Conservation (phyloP, 2,113 vertebrate species). For the Rhinogobius similis region DNA sequence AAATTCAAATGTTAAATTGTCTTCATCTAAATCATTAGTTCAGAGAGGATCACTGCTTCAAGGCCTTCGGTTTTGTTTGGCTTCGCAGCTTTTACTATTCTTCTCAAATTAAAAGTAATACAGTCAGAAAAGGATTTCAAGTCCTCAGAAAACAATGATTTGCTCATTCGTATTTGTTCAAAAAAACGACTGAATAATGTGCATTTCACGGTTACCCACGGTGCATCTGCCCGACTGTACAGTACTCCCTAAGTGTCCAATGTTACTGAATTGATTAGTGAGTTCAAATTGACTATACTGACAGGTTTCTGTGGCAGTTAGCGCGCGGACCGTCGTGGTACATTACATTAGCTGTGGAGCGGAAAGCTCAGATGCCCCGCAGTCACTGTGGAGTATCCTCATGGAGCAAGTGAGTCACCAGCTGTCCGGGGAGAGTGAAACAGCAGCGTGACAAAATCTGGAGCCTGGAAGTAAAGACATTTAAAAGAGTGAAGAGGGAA, state of each 20-base stretch:
- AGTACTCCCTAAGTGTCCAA: background rate
- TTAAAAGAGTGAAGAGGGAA: conserved; percentile 25
- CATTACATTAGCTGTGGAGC: conserved; percentile 63
- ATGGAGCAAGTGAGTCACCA: conserved; percentile 54
- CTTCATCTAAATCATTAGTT: conserved; percentile 27
- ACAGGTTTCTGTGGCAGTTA: conserved; percentile 51
- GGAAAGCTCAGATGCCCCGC: conserved; percentile 56
- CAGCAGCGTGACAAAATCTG: conserved; percentile 20
- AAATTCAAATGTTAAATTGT: background rate
- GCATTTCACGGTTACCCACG: background rate
- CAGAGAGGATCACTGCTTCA: conserved; percentile 28
- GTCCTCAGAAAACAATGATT: too few relatives aligned
- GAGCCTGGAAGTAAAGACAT: conserved; percentile 11
- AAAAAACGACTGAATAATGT: background rate
- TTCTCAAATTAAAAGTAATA: background rate
- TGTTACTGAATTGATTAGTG: conserved; percentile 44
- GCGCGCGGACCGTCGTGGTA: conserved; percentile 39
- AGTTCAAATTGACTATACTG: conserved; percentile 35
- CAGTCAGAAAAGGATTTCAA: too few relatives aligned
- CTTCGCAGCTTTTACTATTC: background rate
- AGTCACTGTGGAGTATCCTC: conserved; percentile 55
- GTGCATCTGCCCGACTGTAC: conserved; percentile 12
- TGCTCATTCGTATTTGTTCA: background rate
- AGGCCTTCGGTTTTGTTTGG: conserved; percentile 23
- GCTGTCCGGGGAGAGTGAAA: conserved; percentile 55